Conservation (phyloP, 2,888 invertebrate species). For the Trissolcus brochymenae region DNA sequence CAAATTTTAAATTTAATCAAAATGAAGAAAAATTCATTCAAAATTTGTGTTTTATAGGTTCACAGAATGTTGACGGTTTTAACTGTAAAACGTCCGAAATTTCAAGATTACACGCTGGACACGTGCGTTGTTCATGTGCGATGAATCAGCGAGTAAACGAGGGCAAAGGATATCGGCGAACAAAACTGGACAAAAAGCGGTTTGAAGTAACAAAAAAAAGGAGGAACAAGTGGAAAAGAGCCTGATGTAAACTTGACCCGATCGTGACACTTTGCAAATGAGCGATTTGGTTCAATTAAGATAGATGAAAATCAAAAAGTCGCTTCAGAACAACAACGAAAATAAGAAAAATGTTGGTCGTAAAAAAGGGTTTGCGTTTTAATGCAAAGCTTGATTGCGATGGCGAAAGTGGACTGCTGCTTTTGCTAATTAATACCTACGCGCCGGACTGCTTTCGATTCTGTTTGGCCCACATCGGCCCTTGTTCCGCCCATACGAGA, state of each 20-base stretch:
- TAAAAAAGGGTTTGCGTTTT: too few relatives aligned
- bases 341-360: background rate
- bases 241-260: background rate
- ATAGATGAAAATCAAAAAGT: background rate
- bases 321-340: background rate
- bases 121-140: conserved; percentile 32
- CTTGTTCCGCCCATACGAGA: conserved; percentile 45
- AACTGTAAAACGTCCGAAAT: conserved; percentile 17
- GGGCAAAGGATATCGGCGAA: conserved; percentile 35
- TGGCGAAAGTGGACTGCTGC: conserved; percentile 57
- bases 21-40: background rate
- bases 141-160: conserved; percentile 47
- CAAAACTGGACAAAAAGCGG: conserved; percentile 14
- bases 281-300: too few relatives aligned
- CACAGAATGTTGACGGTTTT: too few relatives aligned
- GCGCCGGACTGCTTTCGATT: conserved; percentile 53
- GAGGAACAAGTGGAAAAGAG: background rate
- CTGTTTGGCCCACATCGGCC: conserved; percentile 51
- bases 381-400: conserved; percentile 31
- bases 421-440: conserved; percentile 57
- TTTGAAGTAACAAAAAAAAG: conserved; percentile 4
- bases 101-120: conserved; percentile 30
- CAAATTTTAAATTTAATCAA: background rate
- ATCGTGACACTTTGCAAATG: background rate
- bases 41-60: background rate